Percentiles rank a stretch among this genome's conserved stretches.
These are phyloP conservation scores for Patella pellucida DNA, from an alignment of 2,888 invertebrate genomes.

Conservation along the genomic window DNA sequence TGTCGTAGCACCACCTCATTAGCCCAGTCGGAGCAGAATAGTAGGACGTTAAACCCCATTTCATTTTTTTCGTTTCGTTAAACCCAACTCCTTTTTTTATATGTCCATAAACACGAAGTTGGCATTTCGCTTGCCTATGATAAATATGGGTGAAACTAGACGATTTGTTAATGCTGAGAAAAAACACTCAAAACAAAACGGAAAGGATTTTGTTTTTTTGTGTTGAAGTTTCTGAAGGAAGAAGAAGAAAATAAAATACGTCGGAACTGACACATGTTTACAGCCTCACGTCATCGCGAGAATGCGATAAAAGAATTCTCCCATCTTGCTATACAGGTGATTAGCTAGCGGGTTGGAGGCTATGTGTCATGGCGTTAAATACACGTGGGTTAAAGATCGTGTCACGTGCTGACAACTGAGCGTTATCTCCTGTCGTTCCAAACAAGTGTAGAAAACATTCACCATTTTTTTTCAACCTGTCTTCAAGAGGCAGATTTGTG, in stretches of 20 bases:
- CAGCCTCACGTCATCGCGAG: conserved; percentile 2
- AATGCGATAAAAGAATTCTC: conserved; percentile 12
- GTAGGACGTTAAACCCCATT: too few relatives aligned
- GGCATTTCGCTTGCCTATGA: too few relatives aligned
- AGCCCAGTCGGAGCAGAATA: too few relatives aligned
- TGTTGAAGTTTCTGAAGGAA: too few relatives aligned
- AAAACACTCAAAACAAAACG: too few relatives aligned
- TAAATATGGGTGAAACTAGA: too few relatives aligned
- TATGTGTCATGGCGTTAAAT: conserved; percentile 10
- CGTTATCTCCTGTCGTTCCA: conserved; percentile 9
- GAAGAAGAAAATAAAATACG: neutral
- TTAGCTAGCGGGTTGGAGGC: conserved; percentile 2
- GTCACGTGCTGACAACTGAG: conserved; percentile 11
- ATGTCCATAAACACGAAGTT: too few relatives aligned
- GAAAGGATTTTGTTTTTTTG: too few relatives aligned
- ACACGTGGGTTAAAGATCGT: conserved; percentile 9
- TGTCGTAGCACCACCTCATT: too few relatives aligned
- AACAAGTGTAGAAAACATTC: conserved; percentile 8
- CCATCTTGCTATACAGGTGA: conserved; percentile 8
- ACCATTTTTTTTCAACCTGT: neutral
- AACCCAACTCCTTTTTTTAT: too few relatives aligned
- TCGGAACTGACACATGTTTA: conserved; percentile 10
- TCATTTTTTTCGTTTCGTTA: too few relatives aligned
- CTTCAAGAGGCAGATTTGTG: neutral
- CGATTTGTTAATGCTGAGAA: too few relatives aligned